Conservation (phyloP, 1,140 invertebrate genomes). For the Heliconius himera region DNA sequence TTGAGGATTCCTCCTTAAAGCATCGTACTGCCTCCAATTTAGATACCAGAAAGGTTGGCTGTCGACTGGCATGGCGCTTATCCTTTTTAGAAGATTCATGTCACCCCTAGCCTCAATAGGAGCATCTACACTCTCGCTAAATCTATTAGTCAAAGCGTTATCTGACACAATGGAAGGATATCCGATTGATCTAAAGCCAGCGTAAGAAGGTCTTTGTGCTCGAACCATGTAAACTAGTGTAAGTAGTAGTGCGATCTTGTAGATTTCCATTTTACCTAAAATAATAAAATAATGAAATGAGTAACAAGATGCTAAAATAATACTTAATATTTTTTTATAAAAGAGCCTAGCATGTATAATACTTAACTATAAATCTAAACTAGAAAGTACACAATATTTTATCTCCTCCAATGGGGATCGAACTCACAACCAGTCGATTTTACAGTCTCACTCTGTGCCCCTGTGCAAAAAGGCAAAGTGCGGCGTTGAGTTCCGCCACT, state of each 20-base stretch:
- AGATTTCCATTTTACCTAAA: slow-evolving; percentile 49
- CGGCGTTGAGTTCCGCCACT: no score
- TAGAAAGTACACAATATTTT: no score
- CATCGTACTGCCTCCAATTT: slow-evolving; percentile 81
- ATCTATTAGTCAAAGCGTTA: slow-evolving; percentile 51
- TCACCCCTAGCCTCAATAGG: slow-evolving; percentile 80
- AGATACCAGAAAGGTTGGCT: slow-evolving; percentile 83
- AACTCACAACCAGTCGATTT: no score
- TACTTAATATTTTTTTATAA: slow-evolving; percentile 56
- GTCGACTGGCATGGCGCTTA: slow-evolving; percentile 80
- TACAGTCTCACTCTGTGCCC: no score
- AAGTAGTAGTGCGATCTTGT: slow-evolving; percentile 49
- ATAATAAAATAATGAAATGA: not conserved
- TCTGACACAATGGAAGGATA: slow-evolving; percentile 50
- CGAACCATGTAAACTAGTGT: slow-evolving; percentile 39
- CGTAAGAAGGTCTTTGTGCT: slow-evolving; percentile 70
- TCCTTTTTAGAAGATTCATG: slow-evolving; percentile 70
- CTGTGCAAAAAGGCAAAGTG: not conserved
- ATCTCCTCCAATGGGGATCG: slow-evolving; percentile 62
- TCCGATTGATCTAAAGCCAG: slow-evolving; percentile 62
- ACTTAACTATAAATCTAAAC: no score
- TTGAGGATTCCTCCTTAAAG: slow-evolving; percentile 64
- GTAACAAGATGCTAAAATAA: slow-evolving; percentile 1
- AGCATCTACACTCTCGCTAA: slow-evolving; percentile 53
- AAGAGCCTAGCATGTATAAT: slow-evolving; percentile 46